A percentile compares a stretch with the other conserved stretches of the same genome.
phyloP scores from a whole-genome alignment of 2,888 invertebrate species.

The Fragum whitleyi region DNA sequence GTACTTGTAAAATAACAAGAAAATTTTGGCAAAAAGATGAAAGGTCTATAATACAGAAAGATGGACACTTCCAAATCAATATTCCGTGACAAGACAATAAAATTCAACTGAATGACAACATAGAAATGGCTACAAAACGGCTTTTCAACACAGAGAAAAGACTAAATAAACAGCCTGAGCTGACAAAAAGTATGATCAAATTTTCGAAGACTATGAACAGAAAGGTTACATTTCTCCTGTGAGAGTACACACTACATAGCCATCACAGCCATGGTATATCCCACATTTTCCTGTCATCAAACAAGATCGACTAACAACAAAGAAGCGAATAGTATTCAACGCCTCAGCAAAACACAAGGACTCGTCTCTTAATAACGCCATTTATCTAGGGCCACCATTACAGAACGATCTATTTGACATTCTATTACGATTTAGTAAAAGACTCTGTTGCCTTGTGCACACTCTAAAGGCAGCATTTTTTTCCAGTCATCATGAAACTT shows the following conservation, averaged over 20 bases:
- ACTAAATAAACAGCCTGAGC: conserved; percentile 22
- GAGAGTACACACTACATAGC: too few species aligned
- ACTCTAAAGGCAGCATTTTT: too few species aligned
- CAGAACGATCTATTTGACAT: conserved; percentile 59
- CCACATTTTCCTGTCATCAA: conserved; percentile 41
- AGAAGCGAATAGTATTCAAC: conserved; percentile 59
- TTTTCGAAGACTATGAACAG: too few species aligned
- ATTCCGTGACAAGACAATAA: conserved; percentile 33
- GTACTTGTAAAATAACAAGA: neutral
- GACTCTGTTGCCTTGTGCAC: conserved; percentile 46
- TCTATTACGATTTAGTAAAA: conserved; percentile 43
- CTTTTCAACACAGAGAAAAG: too few species aligned
- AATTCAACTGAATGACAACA: neutral
- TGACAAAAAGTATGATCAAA: conserved; percentile 38
- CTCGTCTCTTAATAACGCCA: too few species aligned
- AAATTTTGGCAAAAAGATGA: conserved; percentile 1
- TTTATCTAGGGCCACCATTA: conserved; percentile 58
- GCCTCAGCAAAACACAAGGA: conserved; percentile 55
- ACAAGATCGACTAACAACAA: conserved; percentile 41
- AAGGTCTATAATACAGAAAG: neutral
- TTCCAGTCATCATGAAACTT: too few species aligned
- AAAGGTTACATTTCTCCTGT: too few species aligned
- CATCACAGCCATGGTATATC: too few species aligned
- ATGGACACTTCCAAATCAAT: conserved; percentile 23
- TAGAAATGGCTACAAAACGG: too few species aligned